Evolutionary conservation across 2,113 vertebrate genomes (phyloP), one percentile per base, ranked within the genome.

Genomic region (Boulengeromyrus knoepffleri): DNA sequence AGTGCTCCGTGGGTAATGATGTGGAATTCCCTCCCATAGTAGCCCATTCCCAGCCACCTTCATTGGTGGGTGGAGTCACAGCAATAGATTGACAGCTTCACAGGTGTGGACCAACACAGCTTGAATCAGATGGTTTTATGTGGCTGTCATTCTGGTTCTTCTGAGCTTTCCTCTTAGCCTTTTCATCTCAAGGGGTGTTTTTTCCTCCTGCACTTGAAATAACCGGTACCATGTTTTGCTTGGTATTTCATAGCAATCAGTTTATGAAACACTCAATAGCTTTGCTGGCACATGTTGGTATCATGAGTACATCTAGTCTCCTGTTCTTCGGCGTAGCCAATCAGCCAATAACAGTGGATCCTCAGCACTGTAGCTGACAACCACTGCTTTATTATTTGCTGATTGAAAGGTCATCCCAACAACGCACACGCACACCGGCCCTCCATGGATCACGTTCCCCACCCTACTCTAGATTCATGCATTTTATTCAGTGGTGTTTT

Each of bases 401-500:
- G n/a, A 66, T 1, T 66, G 7, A 27, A n/a, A 27, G 62, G 62
- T 66, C 62, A 13, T 66, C 9, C n/a, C 62, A 66, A 31, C 3
- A 66, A 66, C n/a, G 0, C 62, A 66, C n/a, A 66, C 8, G 2
- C 62, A 66, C 62, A 66, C 3, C 1, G n/a, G 62, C 56, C 56
- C 56, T n/a, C 56, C 56, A 66, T 66, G 62, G 62, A 66, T 31
- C 62, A 31, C 62, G n/a, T 66, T 66, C n/a, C 62, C 62, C n/a
- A 31, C n/a, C 31, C n/a, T 66, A 3, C n/a, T 45, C 21, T 19
- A 62, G 87, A 27, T 27, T 62, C 53, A 88, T 45, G 53, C 53
- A 88, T 88, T 88, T 88, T 62, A 66, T 88, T 45, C 39, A n/a
- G 52, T n/a, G 53, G 53, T 42, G 42, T 88, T 58, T 88, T 58